These are phyloP conservation scores for Pandion haliaetus DNA, from an alignment of 2,113 vertebrate species.

Conservation along the genomic window DNA sequence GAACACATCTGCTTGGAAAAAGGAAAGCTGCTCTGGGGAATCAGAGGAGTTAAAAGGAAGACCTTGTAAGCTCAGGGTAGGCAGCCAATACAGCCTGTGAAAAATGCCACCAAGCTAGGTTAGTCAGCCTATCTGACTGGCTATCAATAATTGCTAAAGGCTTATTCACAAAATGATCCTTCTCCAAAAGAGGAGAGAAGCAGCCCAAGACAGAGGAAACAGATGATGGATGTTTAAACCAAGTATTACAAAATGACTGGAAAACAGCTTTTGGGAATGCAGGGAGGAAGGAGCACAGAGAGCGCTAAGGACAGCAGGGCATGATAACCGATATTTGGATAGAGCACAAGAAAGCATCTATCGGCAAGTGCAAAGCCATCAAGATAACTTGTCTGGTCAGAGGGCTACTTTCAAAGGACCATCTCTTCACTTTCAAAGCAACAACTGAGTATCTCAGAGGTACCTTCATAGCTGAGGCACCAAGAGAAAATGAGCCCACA, in stretches of 20 bases:
- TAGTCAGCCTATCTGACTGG: not conserved
- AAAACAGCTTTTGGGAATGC: not conserved
- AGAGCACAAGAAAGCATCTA: not conserved
- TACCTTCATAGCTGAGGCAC: not conserved
- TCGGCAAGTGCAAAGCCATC: not conserved
- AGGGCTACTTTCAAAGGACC: not conserved
- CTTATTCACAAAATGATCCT: not conserved
- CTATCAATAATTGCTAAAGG: not conserved
- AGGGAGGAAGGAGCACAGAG: not conserved
- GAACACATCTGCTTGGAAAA: not conserved
- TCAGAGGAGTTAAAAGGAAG: not conserved
- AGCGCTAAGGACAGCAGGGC: not conserved
- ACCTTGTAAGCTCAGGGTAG: not conserved
- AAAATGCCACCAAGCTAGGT: not conserved
- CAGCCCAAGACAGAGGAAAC: not conserved
- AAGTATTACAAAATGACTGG: not conserved
- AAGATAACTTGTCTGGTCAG: not conserved
- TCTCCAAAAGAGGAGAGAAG: not conserved
- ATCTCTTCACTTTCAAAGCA: not conserved
- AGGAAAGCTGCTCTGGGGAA: not conserved
- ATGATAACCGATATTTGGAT: not conserved
- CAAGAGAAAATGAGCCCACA: not conserved
- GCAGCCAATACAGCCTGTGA: not conserved
- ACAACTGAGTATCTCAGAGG: not conserved
- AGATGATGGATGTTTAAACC: not conserved